Base-by-base conservation (phyloP, 92 coral and sea anemone species). In the Siderastrea siderea region DNA sequence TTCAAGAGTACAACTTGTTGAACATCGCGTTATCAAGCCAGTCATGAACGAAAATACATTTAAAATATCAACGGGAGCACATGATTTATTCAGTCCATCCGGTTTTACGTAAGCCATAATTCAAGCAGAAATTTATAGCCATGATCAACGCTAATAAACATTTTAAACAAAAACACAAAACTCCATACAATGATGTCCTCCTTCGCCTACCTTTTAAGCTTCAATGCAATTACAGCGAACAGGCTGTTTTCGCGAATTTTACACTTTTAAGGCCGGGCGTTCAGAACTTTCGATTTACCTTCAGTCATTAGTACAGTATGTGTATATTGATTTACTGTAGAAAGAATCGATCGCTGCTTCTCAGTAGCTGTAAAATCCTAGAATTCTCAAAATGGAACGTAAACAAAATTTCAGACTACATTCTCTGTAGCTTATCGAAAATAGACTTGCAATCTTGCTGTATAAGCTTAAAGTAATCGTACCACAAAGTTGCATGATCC, bases 101-200 rank as follows among this genome's bases (percentile, higher is more conserved):
- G 77, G 77, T 70, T 71, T 69, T 69, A 19, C 86, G 68, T 12
- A 46, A 46, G 77, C 78, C 16, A 55, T 82, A 78, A 82, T 82
- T 82, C 86, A 69, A 5, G 3, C 5, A 70, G 57, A 48, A 82
- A 70, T 69, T 69, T 82, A 70, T 69, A 71, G 86, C 5, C 52
- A 50, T 82, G 86, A 82, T 47, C 50, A 2, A 82, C 10, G 47
- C 19, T 55, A 54, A 45, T 45, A 13, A 80, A 52, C 43, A 54
- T 80, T 80, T 52, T 12, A 52, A 51, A 14, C 50, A 10, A 16
- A 78, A 13, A 61, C 11, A n/a, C 1, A 3, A 58, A 3, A 43
- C 8, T 19, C 75, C 54, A 64, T 15, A 12, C 68, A 9, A 12
- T 12, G 9, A 12, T 58, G 43, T 26, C 44, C 17, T 11, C 46